Evolutionary conservation across 2,113 vertebrate genomes (phyloP).

Genomic region (Cyanistes caeruleus): DNA sequence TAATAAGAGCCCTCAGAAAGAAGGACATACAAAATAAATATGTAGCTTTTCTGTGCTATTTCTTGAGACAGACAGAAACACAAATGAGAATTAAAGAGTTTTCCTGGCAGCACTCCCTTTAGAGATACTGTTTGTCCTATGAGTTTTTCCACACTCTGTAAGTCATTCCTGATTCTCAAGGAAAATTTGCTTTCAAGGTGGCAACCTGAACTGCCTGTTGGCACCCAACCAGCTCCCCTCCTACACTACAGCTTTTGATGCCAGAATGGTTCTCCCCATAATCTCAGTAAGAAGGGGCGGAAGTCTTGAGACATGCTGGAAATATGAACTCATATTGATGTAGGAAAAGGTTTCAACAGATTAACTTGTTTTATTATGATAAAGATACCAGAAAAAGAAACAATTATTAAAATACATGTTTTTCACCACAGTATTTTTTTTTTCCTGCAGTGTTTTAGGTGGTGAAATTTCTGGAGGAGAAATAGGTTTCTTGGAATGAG

Average conservation of each 20-base stretch:
- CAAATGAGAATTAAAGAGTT: not conserved
- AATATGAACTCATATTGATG: not conserved
- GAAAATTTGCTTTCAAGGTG: constrained; percentile 46
- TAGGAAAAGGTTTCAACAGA: not conserved
- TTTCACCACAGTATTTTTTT: not conserved
- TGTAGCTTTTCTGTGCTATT: not conserved
- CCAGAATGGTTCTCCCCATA: not conserved
- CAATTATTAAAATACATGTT: rapidly evolving
- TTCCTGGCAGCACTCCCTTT: not conserved
- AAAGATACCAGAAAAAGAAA: not conserved
- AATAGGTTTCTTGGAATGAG: not conserved
- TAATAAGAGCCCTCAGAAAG: not conserved
- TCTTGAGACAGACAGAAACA: not conserved
- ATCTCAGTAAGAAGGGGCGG: not conserved
- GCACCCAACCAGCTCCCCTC: not conserved
- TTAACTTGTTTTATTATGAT: not conserved
- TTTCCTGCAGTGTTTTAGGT: not conserved
- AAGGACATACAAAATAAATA: not conserved
- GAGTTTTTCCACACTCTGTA: not conserved
- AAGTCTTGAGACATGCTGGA: not conserved
- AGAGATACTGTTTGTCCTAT: not conserved
- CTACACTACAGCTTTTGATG: not conserved
- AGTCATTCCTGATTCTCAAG: not conserved
- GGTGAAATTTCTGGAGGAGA: not conserved
- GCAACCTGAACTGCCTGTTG: not conserved